These are phyloP conservation scores for Cryptocephalus moraei DNA, from an alignment of 2,888 invertebrate species.

Conservation along the genomic window DNA sequence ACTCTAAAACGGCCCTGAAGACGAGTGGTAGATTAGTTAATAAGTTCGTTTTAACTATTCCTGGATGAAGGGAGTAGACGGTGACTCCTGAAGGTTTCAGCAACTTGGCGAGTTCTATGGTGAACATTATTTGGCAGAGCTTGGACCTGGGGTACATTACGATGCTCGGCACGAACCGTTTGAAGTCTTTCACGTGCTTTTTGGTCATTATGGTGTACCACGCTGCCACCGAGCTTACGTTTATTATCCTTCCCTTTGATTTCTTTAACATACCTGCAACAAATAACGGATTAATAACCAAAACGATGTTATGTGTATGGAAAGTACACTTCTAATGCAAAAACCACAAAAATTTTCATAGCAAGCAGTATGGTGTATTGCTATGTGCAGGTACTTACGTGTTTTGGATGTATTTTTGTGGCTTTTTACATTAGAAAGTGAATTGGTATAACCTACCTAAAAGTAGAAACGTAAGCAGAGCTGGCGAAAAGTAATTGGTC, in stretches of 20 bases:
- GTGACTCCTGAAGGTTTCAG: slow-evolving; percentile 18
- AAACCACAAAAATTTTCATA: no score
- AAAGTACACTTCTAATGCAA: no score
- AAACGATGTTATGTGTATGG: no score
- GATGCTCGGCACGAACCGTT: slow-evolving; percentile 3
- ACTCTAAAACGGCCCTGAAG: no score
- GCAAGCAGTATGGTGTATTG: no score
- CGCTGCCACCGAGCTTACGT: slow-evolving; percentile 16
- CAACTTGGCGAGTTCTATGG: slow-evolving; percentile 19
- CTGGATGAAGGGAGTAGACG: slow-evolving; percentile 23
- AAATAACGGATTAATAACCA: no score
- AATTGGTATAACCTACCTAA: slow-evolving; percentile 31
- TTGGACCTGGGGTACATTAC: slow-evolving; percentile 11
- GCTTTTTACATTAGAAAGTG: no score
- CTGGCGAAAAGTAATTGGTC: slow-evolving; percentile 60
- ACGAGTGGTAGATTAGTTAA: no score
- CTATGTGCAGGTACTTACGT: no score
- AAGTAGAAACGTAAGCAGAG: slow-evolving; percentile 55
- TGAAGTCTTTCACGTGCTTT: not conserved
- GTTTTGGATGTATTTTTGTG: no score
- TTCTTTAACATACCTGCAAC: slow-evolving; percentile 40
- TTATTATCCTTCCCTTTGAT: slow-evolving; percentile 19
- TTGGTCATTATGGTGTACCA: slow-evolving; percentile 9
- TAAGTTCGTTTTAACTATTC: slow-evolving; percentile 16
- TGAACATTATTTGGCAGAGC: slow-evolving; percentile 23